These are phyloP conservation scores for Microplitis deprimator DNA, from an alignment of 2,888 invertebrate species.

Conservation along the genomic window DNA sequence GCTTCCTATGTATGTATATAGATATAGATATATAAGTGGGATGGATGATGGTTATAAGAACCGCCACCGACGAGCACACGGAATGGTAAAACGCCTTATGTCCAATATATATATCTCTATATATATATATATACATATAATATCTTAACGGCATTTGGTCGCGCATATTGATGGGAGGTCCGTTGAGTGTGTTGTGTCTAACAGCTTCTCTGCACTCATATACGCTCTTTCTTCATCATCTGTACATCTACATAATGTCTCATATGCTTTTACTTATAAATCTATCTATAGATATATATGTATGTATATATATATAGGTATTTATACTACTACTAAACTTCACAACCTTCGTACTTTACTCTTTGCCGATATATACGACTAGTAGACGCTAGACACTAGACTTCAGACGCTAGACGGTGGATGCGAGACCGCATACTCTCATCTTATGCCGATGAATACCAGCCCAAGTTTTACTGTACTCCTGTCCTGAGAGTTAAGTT, in stretches of 20 bases:
- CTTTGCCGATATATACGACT: not conserved
- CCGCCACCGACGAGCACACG: conserved; percentile 25
- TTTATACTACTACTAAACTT: not conserved
- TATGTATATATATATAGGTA: not conserved
- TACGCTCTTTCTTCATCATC: conserved; percentile 43
- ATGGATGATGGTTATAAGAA: conserved; percentile 34
- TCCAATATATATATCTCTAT: conserved; percentile 26
- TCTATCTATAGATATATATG: not conserved
- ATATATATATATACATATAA: not conserved
- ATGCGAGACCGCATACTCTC: no score
- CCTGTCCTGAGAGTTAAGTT: not conserved
- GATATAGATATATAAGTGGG: conserved; percentile 45
- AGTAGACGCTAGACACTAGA: not conserved
- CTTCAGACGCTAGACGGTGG: not conserved
- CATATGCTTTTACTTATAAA: conserved; percentile 4
- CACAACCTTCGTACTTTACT: not conserved
- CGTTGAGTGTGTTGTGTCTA: conserved; percentile 71
- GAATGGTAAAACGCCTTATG: conserved; percentile 52
- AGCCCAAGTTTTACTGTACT: not conserved
- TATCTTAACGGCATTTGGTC: conserved; percentile 68
- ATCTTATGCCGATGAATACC: not conserved
- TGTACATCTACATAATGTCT: not conserved
- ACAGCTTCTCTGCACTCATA: conserved; percentile 58
- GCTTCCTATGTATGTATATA: conserved; percentile 32
- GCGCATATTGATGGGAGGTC: conserved; percentile 68